Evolutionary conservation across 2,888 invertebrate species (phyloP).

Genomic region (Macrophya annulata): DNA sequence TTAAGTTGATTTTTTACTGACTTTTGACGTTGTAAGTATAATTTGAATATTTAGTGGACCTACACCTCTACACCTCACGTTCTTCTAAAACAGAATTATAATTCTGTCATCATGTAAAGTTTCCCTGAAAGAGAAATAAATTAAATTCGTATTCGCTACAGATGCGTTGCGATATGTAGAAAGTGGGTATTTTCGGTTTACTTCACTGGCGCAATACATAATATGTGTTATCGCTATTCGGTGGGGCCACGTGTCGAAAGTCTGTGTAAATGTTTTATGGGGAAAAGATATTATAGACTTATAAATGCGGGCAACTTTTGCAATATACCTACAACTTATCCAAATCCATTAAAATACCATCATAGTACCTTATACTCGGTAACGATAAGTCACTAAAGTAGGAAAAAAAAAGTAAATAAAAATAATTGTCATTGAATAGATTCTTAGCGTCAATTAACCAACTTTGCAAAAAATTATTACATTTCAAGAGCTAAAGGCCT

Average conservation of each 20-base stretch:
- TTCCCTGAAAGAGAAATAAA: background rate
- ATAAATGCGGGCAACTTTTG: constrained; percentile 8
- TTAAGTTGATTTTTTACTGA: too few relatives aligned
- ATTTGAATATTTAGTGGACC: too few relatives aligned
- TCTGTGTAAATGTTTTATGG: constrained; percentile 5
- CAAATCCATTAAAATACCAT: background rate
- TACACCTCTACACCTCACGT: too few relatives aligned
- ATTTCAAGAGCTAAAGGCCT: background rate
- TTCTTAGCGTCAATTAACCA: background rate
- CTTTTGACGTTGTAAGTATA: too few relatives aligned
- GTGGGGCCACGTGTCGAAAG: background rate
- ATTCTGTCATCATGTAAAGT: too few relatives aligned
- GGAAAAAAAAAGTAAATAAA: background rate
- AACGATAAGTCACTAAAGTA: constrained; percentile 13
- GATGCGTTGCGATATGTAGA: background rate
- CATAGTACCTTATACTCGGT: background rate
- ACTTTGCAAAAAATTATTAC: background rate
- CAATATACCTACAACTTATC: background rate
- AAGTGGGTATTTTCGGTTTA: background rate
- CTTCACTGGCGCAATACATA: background rate
- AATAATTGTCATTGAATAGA: background rate
- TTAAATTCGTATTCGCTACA: background rate
- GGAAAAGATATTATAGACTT: background rate
- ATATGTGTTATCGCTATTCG: background rate
- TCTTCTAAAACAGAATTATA: too few relatives aligned